phyloP scores from a whole-genome alignment of 2,797 vertebrate genomes.

The Potorous gilbertii region DNA sequence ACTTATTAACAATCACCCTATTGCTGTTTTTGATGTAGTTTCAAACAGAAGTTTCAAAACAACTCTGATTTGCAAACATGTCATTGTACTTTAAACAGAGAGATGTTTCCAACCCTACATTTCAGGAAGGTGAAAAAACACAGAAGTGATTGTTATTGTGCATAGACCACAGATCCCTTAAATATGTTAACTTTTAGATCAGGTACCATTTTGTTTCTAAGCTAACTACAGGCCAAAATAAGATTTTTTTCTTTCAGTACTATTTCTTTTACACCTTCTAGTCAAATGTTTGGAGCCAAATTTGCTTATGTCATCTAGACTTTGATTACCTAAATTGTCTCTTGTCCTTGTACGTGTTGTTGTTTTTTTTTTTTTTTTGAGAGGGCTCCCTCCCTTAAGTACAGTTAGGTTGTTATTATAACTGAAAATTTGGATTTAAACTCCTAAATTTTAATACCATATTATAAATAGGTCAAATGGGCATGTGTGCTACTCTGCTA shows the following conservation, averaged over 20 bases:
- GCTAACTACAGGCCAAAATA: slow-evolving; percentile 51
- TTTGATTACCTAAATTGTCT: slow-evolving; percentile 52
- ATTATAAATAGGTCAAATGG: slow-evolving; percentile 79
- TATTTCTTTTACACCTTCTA: slow-evolving; percentile 29
- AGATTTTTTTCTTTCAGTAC: slow-evolving; percentile 39
- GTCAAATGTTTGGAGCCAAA: slow-evolving; percentile 7
- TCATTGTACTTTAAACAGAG: slow-evolving; percentile 50
- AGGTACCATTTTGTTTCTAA: slow-evolving; percentile 51
- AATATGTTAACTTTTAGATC: slow-evolving; percentile 55
- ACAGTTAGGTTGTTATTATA: slow-evolving; percentile 70
- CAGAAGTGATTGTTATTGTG: neutral
- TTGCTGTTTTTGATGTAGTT: slow-evolving; percentile 62
- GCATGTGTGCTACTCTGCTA: slow-evolving; percentile 73
- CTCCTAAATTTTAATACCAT: slow-evolving; percentile 73
- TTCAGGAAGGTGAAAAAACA: slow-evolving; percentile 59
- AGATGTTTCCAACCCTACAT: slow-evolving; percentile 36
- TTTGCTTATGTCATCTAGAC: slow-evolving; percentile 23
- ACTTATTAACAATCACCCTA: slow-evolving; percentile 56
- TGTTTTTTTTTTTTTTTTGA: slow-evolving; percentile 38
- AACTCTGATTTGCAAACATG: slow-evolving; percentile 59
- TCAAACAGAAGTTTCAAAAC: slow-evolving; percentile 74
- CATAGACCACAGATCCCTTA: slow-evolving; percentile 24
- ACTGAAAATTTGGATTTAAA: slow-evolving; percentile 79
- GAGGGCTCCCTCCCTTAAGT: slow-evolving; percentile 60
- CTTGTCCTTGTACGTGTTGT: slow-evolving; percentile 12